A percentile compares a stretch with the other conserved stretches of the same genome.
Conservation (phyloP, 2,797 vertebrate genomes). For the Rhinophrynus dorsalis region DNA sequence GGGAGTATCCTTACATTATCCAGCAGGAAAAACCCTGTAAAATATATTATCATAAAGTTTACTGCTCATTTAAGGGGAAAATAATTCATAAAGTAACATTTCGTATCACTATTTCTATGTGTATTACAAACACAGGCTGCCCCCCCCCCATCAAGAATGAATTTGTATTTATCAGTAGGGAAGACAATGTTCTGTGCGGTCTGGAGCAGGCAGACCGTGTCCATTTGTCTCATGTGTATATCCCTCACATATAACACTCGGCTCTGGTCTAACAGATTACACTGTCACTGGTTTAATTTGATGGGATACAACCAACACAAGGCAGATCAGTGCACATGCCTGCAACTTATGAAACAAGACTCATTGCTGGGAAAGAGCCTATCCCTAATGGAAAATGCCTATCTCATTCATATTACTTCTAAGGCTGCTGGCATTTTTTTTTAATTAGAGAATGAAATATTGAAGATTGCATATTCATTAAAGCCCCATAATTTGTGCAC, state of each 20-base stretch:
- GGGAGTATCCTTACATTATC: too few species aligned
- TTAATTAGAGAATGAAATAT: constrained; percentile 40
- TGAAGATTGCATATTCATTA: constrained; percentile 31
- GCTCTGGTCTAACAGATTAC: background rate
- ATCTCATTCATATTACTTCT: constrained; percentile 21
- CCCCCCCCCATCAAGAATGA: too few species aligned
- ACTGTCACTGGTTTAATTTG: constrained; percentile 27
- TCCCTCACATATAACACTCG: background rate
- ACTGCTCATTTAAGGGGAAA: too few species aligned
- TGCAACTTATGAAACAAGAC: constrained; percentile 4
- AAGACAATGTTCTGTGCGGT: background rate
- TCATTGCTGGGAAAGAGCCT: background rate
- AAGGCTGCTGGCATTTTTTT: constrained; percentile 8
- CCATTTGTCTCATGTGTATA: constrained; percentile 11
- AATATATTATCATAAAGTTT: too few species aligned
- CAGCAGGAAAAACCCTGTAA: too few species aligned
- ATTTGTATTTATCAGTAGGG: constrained; percentile 11
- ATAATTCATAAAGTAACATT: too few species aligned
- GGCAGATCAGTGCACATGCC: background rate
- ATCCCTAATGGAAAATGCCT: background rate
- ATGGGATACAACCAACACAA: constrained; percentile 9
- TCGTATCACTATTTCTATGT: too few species aligned
- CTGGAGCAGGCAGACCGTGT: background rate
- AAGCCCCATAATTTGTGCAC: constrained; percentile 15
- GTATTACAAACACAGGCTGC: too few species aligned